Evolutionary conservation across 92 coral and sea anemone species (phyloP), one percentile per base, ranked within the genome.

Genomic region (Diadumene lineata): DNA sequence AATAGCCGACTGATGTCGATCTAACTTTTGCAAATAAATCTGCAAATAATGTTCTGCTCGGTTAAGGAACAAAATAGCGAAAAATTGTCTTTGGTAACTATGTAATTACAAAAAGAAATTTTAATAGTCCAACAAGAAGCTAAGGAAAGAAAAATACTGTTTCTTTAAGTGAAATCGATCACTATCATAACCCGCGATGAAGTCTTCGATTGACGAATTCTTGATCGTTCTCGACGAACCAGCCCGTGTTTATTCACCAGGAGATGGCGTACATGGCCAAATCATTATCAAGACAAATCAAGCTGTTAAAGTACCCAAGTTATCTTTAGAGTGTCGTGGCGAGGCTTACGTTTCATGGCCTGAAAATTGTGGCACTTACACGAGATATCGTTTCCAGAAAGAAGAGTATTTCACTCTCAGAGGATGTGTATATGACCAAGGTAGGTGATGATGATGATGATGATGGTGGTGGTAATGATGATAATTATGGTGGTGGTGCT

Each of bases 261-360:
- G 96, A 11, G 82, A 86, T 4, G 50, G 77, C 17, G 86, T 90
- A 11, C 53, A 75, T 43, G 96, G 96, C 8, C 70, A 72, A 24
- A 72, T 90, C 7, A 77, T 63, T 66, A 43, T 90, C 22, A 83
- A 76, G 13, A 43, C 77, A 0, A 80, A 72, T 22, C 83, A 73
- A 34, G 68, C 43, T 33, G 72, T 80, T 11, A 83, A 71, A 50
- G 43, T 90, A 32, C 73, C 75, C 64, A 85, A 86, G 70, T 34
- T 90, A 34, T 76, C 66, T 56, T 76, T 90, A 19, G 84, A 83
- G 69, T 86, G 92, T 38, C 73, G 74, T 18, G 96, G 96, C 6
- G 86, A 86, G 55, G 91, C 86, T 0, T 84, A 90, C n/a, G 96
- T 90, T 1, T 82, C 57, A 28, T 90, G 96, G 96, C 91, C 96